Base-by-base conservation (phyloP, 1,140 invertebrate species). In the Chionoecetes opilio region DNA sequence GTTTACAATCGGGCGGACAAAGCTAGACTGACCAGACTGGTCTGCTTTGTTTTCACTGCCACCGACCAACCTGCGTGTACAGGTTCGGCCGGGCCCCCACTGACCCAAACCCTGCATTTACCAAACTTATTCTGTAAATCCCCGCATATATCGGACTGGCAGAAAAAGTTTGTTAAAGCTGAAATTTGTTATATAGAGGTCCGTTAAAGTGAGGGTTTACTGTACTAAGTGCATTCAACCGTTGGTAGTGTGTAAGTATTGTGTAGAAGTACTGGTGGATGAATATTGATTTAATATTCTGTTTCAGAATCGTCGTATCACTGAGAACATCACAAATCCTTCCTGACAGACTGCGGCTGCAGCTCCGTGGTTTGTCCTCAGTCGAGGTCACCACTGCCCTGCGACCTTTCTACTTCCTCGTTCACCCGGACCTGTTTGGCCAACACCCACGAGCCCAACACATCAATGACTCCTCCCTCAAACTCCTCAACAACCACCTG, bases 341-440 rank as follows among this genome's bases (percentile, higher is more conserved):
- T 75, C 63, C 63, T n/a, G 63, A 75, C 21, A 26, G 1, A n/a
- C 3, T n/a, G 63, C 6, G 63, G 63, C 63, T n/a, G 63, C 63
- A 75, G 63, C 5, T 17, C 37, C 32, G 85, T 38, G 32, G 85
- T 35, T n/a, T 98, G 11, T 98, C 98, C 90, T 98, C 98, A n/a
- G 98, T 98, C 35, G 98, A 99, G 97, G 97, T 99, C n/a, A 98
- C 98, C 5, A 98, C 98, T 29, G 99, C 99, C 0, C 97, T 99
- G 26, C 97, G 99, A 95, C 99, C 99, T 1, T 99, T 99, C 97
- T 99, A 99, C 97, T 99, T 99, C 97, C 98, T 98, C 87, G 99
- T 99, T 32, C 99, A 99, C 97, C 99, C 99, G 26, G 99, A 99
- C 97, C 97, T 99, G 63, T 99, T 99, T 97, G 98, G 98, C 92